These are phyloP conservation scores for Esox masquinongy DNA, from an alignment of 2,797 vertebrate species.

Conservation along the genomic window DNA sequence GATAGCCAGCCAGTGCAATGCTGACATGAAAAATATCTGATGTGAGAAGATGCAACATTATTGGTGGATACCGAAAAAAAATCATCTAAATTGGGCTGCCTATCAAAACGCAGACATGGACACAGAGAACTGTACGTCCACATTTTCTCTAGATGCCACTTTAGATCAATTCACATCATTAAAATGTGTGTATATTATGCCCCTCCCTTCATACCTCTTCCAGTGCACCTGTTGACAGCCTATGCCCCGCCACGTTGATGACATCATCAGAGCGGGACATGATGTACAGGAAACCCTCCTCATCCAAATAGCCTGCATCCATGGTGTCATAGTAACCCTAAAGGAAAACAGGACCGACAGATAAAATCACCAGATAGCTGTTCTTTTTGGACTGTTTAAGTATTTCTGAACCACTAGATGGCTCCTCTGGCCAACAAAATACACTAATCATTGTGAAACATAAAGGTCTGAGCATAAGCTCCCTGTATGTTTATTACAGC, in stretches of 20 bases:
- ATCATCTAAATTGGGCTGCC: no score
- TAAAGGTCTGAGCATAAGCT: no score
- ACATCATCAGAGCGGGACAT: conserved; percentile 95
- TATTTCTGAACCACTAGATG: not conserved
- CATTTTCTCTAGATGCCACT: no score
- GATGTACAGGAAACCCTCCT: conserved; percentile 89
- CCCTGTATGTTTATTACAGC: not conserved
- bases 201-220: conserved; percentile 81
- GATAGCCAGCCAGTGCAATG: no score
- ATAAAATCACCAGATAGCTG: not conserved
- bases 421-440: not conserved
- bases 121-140: no score
- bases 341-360: not conserved
- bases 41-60: no score
- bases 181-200: not conserved
- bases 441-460: no score
- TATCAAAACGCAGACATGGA: no score
- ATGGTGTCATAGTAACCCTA: conserved; percentile 96
- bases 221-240: conserved; percentile 89
- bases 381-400: not conserved
- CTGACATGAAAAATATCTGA: no score
- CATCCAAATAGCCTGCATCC: conserved; percentile 91
- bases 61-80: no score
- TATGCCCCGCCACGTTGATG: conserved; percentile 95
- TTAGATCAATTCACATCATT: not conserved